A percentile compares a stretch with the other conserved stretches of the same genome.
These are phyloP conservation scores for Thalassophryne amazonica DNA, from an alignment of 2,797 vertebrate species.

Conservation along the genomic window DNA sequence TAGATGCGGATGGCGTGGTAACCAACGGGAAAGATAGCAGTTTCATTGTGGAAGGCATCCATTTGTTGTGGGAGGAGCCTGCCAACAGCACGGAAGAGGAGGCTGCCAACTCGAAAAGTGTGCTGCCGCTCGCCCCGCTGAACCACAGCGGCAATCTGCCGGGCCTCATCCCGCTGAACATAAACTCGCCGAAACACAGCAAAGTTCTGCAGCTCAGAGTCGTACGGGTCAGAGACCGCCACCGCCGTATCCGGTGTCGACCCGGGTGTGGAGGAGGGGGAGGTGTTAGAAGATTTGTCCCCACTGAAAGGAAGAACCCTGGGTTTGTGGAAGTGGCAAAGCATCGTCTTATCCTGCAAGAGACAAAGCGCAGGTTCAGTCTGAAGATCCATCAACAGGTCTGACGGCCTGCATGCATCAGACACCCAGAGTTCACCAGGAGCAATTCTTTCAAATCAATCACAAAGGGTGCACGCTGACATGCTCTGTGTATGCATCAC, in stretches of 20 bases:
- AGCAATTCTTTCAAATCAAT: too few species aligned
- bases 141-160: constrained; percentile 92
- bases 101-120: constrained; percentile 95
- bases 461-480: too few species aligned
- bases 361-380: not conserved
- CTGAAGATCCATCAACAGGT: too few species aligned
- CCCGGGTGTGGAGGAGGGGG: constrained; percentile 44
- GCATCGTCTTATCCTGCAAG: constrained; percentile 92
- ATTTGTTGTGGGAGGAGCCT: constrained; percentile 95
- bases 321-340: constrained; percentile 94
- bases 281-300: constrained; percentile 45
- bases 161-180: constrained; percentile 91
- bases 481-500: too few species aligned
- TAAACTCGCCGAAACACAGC: constrained; percentile 93
- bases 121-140: constrained; percentile 90
- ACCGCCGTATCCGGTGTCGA: not conserved
- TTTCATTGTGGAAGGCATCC: constrained; percentile 84
- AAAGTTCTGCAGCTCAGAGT: constrained; percentile 91
- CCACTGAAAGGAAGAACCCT: constrained; percentile 57
- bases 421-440: too few species aligned
- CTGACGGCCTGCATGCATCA: too few species aligned
- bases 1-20: constrained; percentile 93
- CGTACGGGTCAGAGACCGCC: constrained; percentile 55
- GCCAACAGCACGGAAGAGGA: constrained; percentile 89
- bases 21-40: constrained; percentile 90